These are phyloP conservation scores for Mormyrus proboscirostris DNA, from an alignment of 2,797 vertebrate species.

Conservation along the genomic window DNA sequence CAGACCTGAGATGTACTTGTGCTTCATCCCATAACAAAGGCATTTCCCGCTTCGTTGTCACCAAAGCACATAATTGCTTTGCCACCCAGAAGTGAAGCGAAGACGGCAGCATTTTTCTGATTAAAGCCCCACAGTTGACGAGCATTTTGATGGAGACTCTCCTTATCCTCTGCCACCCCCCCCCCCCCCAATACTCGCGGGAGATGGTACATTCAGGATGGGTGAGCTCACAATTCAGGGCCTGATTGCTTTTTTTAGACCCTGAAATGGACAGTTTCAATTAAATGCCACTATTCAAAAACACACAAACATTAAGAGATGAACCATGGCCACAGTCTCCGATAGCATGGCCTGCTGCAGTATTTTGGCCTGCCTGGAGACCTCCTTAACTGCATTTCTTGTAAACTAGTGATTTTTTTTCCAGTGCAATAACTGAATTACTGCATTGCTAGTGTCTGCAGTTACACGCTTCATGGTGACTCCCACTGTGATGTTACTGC, in stretches of 20 bases:
- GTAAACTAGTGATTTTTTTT: neutral
- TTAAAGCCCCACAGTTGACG: neutral
- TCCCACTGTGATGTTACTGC: neutral
- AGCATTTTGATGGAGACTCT: neutral
- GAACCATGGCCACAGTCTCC: constrained; percentile 38
- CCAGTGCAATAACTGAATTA: neutral
- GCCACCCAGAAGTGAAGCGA: neutral
- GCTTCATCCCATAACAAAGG: neutral
- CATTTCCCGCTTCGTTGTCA: neutral
- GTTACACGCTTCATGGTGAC: neutral
- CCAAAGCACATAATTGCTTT: neutral
- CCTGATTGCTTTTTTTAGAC: constrained; percentile 11
- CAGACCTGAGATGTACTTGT: neutral
- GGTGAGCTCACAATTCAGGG: neutral
- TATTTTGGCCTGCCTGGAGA: neutral
- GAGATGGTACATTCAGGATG: neutral
- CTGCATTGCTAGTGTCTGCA: neutral
- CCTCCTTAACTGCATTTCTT: neutral
- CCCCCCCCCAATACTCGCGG: too few species aligned
- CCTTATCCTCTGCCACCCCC: neutral
- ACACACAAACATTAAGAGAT: constrained; percentile 51
- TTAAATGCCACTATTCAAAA: constrained; percentile 43
- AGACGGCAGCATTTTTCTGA: neutral
- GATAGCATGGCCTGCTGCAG: neutral
- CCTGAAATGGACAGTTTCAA: constrained; percentile 35